phyloP scores from a whole-genome alignment of 2,888 invertebrate genomes.

The Nephrotoma guestfalica region DNA sequence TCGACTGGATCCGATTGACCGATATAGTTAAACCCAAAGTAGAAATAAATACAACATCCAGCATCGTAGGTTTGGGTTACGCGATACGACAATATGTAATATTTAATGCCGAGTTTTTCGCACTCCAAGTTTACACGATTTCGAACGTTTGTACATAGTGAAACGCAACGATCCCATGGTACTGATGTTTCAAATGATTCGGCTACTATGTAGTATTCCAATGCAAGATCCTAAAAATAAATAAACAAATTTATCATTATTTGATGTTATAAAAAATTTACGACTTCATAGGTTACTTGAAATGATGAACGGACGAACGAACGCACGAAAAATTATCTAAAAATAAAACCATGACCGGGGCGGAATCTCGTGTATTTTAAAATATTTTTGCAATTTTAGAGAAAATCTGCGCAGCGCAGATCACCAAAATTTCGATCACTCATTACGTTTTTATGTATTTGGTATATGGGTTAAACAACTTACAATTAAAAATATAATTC shows the following conservation, averaged over 20 bases:
- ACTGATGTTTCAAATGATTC: conserved; percentile 99
- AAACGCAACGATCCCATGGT: conserved; percentile 80
- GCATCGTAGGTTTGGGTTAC: conserved; percentile 96
- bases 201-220: conserved; percentile 75
- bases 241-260: not conserved
- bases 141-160: conserved; percentile 83
- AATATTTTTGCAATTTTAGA: not conserved
- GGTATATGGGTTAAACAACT: too few species aligned
- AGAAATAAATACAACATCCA: conserved; percentile 92
- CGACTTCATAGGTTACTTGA: not conserved
- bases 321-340: not conserved
- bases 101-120: conserved; percentile 37
- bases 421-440: too few species aligned
- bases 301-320: not conserved
- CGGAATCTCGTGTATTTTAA: too few species aligned
- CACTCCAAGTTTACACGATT: conserved; percentile 55
- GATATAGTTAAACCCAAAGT: conserved; percentile 68
- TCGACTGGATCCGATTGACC: conserved; percentile 52
- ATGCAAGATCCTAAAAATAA: conserved; percentile 63
- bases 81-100: conserved; percentile 59
- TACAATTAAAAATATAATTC: too few species aligned
- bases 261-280: not conserved
- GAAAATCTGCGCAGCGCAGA: not conserved
- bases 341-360: not conserved
- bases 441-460: too few species aligned